Base-by-base conservation (phyloP, 2,888 invertebrate species). In the Griposia aprilina region DNA sequence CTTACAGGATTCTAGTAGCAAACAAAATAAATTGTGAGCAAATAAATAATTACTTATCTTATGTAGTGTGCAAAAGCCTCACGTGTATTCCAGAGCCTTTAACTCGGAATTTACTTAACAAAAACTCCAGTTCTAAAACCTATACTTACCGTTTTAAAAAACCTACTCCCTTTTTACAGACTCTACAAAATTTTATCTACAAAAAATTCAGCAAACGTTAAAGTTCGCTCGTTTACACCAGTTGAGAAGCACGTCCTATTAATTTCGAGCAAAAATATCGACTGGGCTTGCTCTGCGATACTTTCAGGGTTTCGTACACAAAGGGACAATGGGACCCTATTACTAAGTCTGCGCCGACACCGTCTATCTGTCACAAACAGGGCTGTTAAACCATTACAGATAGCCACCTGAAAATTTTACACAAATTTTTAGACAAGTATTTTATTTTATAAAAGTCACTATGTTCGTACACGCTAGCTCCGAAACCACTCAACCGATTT, bases 251-350 rank as follows among this genome's bases (percentile, higher is more conserved):
- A 77, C 86, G 80, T 78, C 52, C 68, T 71, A 65, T 82, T 76
- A 85, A 87, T 82, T 88, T 83, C 17, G 68, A 77, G 65, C 60
- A 74, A 52, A 86, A 86, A 88, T 83, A 86, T 79, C 83, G 86
- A 82, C 73, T 85, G 72, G 26, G 17, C 50, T 36, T 48, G 30
- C n/a, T 60, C 75, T 57, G 57, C 70, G 57, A 76, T 72, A 78
- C 76, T 78, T 87, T 59, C 36, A 66, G 79, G 59, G 65, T 82
- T 66, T 57, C 23, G 11, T 36, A 15, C 2, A 17, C 3, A 7
- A 7, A 48, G 15, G 5, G 17, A 13, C 2, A 7, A 20, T 11
- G 15, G 23, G 23, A 52, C 17, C 13, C 13, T 17, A 50, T 17
- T 36, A n/a, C 1, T n/a, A 62, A 15, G 13, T 30, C 45, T 30